Evolutionary conservation across 2,888 invertebrate species (phyloP), one percentile per base, ranked within the genome.

Genomic region (Himalopsyche anomala): DNA sequence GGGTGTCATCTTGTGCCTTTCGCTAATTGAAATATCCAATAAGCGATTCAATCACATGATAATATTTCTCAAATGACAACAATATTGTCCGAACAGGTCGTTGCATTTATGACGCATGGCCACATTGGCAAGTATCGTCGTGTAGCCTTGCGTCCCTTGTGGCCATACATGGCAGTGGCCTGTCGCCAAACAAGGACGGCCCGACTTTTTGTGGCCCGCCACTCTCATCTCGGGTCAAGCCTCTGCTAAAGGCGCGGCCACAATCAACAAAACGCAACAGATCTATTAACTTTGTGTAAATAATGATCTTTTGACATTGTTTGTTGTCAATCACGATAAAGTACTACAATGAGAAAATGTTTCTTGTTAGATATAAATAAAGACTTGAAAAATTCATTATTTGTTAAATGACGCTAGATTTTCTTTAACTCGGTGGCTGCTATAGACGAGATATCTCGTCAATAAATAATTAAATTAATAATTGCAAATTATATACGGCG

Each of bases 21-120:
- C 51, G 12, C 51, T 12, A 15, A 51, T 15, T 51, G 51, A 51
- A 15, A 51, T 51, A 12, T 12, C 12, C 12, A 15, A 51, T 51
- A 51, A 51, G 51, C 51, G 51, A 51, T 15, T 15, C 51, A 51
- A 5, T 51, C 8, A 15, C 51, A 15, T 15, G 51, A 51, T 51
- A 51, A 51, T 51, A 51, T 51, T 15, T 51, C 51, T 51, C 51
- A 51, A 51, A 15, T 51, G 51, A 51, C 51, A 51, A 51, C 51
- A 51, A 51, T 51, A 15, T 51, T 15, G 51, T 51, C 51, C 51
- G 51, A 51, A 62, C 62, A 8, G 62, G 62, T 62, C 11, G 62
- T 62, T 28, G 62, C 62, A 28, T 62, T 62, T 62, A 62, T 62
- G 62, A 62, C 62, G 62, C 62, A 62, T 62, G 62, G 62, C 62